Conservation (phyloP, 2,888 invertebrate genomes). For the Colostygia pectinataria region DNA sequence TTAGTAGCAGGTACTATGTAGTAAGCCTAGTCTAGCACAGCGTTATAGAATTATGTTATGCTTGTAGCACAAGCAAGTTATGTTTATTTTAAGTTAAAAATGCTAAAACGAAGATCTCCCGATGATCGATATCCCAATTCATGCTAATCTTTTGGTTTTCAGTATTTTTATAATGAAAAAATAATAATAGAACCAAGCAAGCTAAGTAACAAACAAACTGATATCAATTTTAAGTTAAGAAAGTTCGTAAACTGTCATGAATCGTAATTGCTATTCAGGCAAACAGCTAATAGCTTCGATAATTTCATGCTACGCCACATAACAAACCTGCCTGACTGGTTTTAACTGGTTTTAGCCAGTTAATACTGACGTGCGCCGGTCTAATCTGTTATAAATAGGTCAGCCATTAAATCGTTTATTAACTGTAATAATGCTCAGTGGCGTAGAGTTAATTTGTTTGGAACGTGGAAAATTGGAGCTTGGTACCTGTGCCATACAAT, state of each 20-base stretch:
- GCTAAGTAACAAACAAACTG: conserved; percentile 9
- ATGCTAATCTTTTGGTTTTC: not conserved
- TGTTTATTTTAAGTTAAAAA: too few relatives aligned
- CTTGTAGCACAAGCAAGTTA: too few relatives aligned
- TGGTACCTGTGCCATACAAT: conserved; percentile 42
- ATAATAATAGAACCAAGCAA: conserved; percentile 1
- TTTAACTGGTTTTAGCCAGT: conserved; percentile 30
- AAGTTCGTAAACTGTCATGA: conserved; percentile 27
- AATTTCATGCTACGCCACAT: conserved; percentile 34
- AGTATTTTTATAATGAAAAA: not conserved
- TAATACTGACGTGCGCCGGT: conserved; percentile 47
- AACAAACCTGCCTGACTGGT: conserved; percentile 30
- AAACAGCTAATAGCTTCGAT: conserved; percentile 32
- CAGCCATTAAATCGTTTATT: conserved; percentile 57
- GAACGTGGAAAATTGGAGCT: conserved; percentile 52
- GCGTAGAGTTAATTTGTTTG: conserved; percentile 56
- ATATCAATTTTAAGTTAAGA: conserved; percentile 12
- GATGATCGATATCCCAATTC: too few relatives aligned
- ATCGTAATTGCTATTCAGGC: conserved; percentile 26
- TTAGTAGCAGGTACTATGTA: too few relatives aligned
- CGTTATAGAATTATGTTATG: too few relatives aligned
- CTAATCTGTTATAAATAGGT: conserved; percentile 56
- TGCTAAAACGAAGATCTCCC: too few relatives aligned
- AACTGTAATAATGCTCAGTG: conserved; percentile 57
- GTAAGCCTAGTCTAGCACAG: too few relatives aligned